Percentiles rank a stretch among this genome's conserved stretches.
phyloP scores from a whole-genome alignment of 1,140 invertebrate species.

The Chironomus tepperi region DNA sequence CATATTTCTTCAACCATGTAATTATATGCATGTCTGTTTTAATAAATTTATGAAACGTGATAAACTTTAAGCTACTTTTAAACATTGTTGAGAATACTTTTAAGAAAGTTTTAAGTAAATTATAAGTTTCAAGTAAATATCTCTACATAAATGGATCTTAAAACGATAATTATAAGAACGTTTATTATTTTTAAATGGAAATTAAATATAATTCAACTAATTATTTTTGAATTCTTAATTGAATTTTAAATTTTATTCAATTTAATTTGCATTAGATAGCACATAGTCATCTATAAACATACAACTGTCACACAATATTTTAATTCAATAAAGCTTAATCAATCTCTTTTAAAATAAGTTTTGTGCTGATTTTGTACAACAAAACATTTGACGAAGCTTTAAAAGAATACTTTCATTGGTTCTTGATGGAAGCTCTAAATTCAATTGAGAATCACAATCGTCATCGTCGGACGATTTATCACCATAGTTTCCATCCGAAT shows the following conservation, averaged over 20 bases:
- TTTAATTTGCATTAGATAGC: no score
- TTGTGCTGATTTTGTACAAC: not conserved
- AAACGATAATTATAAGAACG: no score
- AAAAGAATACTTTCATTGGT: not conserved
- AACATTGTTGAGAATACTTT: no score
- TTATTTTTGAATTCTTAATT: not conserved
- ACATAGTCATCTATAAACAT: not conserved
- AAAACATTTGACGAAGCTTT: slow-evolving; percentile 14
- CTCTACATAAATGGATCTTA: no score
- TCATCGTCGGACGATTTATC: slow-evolving; percentile 26
- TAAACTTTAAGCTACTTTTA: no score
- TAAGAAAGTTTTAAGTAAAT: no score
- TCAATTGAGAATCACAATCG: slow-evolving; percentile 19
- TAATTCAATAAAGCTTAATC: not conserved
- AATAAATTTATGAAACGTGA: no score
- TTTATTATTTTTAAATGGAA: no score
- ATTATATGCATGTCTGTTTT: not conserved
- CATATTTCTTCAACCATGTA: not conserved
- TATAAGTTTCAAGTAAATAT: no score
- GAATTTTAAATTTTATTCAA: not conserved
- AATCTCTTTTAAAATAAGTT: not conserved
- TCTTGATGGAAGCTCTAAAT: not conserved
- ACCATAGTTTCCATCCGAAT: slow-evolving; percentile 35
- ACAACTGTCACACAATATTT: not conserved
- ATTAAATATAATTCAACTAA: no score